Evolutionary conservation across 1,140 invertebrate genomes (phyloP).

Genomic region (Drosophila repletoides): DNA sequence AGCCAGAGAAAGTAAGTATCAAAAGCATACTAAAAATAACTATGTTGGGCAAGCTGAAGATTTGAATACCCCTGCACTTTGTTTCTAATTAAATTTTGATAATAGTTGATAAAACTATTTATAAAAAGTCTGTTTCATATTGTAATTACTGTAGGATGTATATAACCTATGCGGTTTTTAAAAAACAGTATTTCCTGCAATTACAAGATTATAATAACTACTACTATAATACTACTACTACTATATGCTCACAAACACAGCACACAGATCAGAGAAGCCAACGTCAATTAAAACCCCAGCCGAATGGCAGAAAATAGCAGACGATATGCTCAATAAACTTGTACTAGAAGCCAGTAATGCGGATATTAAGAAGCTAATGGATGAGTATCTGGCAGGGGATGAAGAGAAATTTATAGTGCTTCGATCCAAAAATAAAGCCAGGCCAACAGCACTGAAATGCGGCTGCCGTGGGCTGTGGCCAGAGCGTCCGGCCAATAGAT

Average conservation of each 20-base stretch:
- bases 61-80: too few species aligned
- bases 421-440: conserved; percentile 14
- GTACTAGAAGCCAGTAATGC: conserved; percentile 5
- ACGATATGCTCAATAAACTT: conserved; percentile 1
- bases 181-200: too few species aligned
- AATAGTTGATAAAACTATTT: too few species aligned
- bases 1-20: conserved; percentile 34
- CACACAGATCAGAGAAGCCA: not conserved
- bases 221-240: too few species aligned
- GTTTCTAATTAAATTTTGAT: too few species aligned
- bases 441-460: conserved; percentile 7
- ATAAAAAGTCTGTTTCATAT: too few species aligned
- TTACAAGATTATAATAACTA: too few species aligned
- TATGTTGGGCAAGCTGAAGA: too few species aligned
- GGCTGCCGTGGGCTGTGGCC: conserved; percentile 47
- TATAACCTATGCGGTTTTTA: too few species aligned
- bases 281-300: not conserved
- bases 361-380: conserved; percentile 19
- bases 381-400: conserved; percentile 37
- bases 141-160: too few species aligned
- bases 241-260: too few species aligned
- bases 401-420: conserved; percentile 37
- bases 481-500: not conserved
- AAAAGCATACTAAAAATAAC: not conserved
- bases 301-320: conserved; percentile 3